Percentiles rank a stretch among this genome's conserved stretches.
Conservation (phyloP, 1,140 invertebrate genomes). For the Drosophila mayri region DNA sequence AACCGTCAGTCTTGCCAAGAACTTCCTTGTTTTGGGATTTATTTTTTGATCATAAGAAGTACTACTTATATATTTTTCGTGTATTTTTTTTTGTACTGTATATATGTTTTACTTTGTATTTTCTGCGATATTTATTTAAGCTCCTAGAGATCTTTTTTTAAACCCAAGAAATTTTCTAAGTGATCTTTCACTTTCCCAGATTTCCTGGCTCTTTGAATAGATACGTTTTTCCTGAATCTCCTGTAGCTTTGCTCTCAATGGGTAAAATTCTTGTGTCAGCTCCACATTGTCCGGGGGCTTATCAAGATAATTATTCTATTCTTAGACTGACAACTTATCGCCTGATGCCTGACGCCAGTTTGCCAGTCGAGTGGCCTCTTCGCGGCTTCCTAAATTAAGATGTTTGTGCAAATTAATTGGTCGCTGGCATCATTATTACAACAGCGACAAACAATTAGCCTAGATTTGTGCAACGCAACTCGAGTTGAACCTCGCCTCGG, state of each 20-base stretch:
- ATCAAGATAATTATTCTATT: conserved; percentile 53
- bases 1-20: conserved; percentile 5
- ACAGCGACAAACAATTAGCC: conserved; percentile 83
- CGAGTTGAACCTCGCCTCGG: not conserved
- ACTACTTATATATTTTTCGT: not conserved
- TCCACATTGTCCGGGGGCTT: not conserved
- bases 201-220: not conserved
- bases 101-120: not conserved
- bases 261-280: not conserved
- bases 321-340: conserved; percentile 24
- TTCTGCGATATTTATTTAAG: not conserved
- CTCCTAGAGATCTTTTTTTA: not conserved
- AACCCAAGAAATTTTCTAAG: no score
- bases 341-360: conserved; percentile 9
- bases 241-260: not conserved
- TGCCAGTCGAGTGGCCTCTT: conserved; percentile 24
- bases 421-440: conserved; percentile 82
- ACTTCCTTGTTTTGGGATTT: not conserved
- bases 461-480: conserved; percentile 65
- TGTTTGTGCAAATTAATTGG: conserved; percentile 84
- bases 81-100: not conserved
- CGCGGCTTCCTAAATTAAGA: conserved; percentile 75
- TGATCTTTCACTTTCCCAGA: not conserved
- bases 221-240: not conserved
- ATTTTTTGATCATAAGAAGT: not conserved